Evolutionary conservation across 2,797 vertebrate species (phyloP).

Genomic region (Falco concolor): DNA sequence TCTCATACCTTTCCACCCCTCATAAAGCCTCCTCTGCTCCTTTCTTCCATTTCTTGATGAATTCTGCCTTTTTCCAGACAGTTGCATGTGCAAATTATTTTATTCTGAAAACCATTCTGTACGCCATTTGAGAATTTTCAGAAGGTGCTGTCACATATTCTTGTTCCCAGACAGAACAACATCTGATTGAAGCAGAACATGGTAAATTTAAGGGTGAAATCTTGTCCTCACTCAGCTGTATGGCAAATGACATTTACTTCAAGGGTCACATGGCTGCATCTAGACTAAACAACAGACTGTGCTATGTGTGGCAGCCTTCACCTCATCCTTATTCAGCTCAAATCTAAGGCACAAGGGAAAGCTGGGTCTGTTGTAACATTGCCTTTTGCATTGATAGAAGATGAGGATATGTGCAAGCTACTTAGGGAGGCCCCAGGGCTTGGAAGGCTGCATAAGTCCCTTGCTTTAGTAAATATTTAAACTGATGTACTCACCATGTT

Average conservation of each 20-base stretch:
- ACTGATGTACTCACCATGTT: not conserved
- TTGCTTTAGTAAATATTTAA: not conserved
- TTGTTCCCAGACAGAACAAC: not conserved
- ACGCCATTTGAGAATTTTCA: not conserved
- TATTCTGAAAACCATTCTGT: not conserved
- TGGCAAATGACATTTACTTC: not conserved
- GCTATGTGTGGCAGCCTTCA: not conserved
- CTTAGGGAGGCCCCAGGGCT: not conserved
- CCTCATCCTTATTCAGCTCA: not conserved
- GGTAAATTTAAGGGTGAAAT: not conserved
- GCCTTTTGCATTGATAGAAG: not conserved
- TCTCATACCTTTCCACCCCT: not conserved
- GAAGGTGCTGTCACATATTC: not conserved
- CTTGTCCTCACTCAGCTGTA: not conserved
- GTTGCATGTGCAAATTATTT: not conserved
- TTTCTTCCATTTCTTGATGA: not conserved
- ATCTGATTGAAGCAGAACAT: not conserved
- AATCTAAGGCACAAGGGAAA: not conserved
- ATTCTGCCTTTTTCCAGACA: not conserved
- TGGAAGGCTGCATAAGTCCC: not conserved
- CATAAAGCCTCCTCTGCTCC: not conserved
- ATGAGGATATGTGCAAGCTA: not conserved
- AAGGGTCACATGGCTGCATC: not conserved
- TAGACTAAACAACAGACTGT: not conserved
- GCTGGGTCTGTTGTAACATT: not conserved